Evolutionary conservation across 2,797 vertebrate species (phyloP).

Genomic region (Anguilla anguilla): DNA sequence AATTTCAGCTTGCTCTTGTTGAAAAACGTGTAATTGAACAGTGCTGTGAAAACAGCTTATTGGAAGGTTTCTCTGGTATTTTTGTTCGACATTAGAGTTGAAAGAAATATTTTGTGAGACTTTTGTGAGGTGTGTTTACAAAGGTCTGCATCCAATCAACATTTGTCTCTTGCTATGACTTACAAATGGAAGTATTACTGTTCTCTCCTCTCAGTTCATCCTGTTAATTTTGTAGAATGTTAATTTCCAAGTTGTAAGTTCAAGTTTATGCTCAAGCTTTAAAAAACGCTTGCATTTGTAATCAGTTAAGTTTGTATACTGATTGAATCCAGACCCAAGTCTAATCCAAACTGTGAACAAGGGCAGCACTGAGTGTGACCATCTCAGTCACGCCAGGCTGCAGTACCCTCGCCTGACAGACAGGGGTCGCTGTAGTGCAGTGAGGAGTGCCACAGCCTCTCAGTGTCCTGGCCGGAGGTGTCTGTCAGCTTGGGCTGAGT

Average conservation of each 20-base stretch:
- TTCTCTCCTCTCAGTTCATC: neutral
- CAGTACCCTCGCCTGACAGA: conserved; percentile 26
- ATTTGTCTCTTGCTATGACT: neutral
- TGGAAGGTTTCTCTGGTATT: neutral
- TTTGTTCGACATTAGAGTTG: neutral
- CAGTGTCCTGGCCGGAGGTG: conserved; percentile 37
- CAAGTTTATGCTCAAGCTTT: no score
- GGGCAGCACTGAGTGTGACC: neutral
- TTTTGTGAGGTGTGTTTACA: neutral
- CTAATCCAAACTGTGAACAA: neutral
- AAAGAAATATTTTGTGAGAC: neutral
- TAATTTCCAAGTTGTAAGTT: neutral
- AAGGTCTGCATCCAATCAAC: neutral
- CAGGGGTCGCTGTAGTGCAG: conserved; percentile 42
- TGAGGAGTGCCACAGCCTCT: conserved; percentile 5
- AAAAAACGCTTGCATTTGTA: no score
- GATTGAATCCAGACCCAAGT: neutral
- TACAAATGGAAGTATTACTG: neutral
- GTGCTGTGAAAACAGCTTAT: neutral
- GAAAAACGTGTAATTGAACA: neutral
- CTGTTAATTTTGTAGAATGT: neutral
- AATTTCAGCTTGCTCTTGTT: neutral
- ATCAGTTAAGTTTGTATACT: neutral
- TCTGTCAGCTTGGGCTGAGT: conserved; percentile 43
- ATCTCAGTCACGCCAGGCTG: neutral